phyloP scores from a whole-genome alignment of 2,113 vertebrate species.

The Grammomys dolichurus region DNA sequence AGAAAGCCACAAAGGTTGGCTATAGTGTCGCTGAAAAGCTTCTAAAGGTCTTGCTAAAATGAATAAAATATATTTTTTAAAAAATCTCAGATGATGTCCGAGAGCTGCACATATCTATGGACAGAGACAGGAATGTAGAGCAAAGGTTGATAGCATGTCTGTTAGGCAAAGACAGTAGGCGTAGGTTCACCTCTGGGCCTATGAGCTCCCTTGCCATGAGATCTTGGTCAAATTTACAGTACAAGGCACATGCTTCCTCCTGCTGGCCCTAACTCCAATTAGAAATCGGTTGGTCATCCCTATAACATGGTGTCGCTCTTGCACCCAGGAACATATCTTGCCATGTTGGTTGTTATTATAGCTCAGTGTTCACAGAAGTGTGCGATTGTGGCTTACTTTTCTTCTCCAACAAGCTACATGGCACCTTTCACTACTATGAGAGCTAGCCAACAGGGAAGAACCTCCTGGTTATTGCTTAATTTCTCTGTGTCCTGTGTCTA shows the following conservation, averaged over 20 bases:
- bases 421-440: background rate
- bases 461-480: background rate
- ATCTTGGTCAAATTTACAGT: too few species aligned
- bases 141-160: background rate
- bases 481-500: background rate
- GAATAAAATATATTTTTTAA: background rate
- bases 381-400: background rate
- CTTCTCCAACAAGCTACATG: background rate
- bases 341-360: background rate
- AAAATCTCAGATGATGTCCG: background rate
- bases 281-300: background rate
- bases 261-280: too few species aligned
- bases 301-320: background rate
- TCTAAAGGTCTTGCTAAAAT: background rate
- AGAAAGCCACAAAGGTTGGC: background rate
- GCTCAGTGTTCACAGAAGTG: background rate
- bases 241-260: too few species aligned
- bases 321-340: background rate
- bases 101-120: background rate
- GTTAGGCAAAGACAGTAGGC: too few species aligned
- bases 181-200: background rate
- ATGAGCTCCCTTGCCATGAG: background rate
- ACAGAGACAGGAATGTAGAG: background rate
- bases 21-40: background rate
- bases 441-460: background rate